Conservation (phyloP, 2,888 invertebrate species). For the Epistrophe grossulariae region DNA sequence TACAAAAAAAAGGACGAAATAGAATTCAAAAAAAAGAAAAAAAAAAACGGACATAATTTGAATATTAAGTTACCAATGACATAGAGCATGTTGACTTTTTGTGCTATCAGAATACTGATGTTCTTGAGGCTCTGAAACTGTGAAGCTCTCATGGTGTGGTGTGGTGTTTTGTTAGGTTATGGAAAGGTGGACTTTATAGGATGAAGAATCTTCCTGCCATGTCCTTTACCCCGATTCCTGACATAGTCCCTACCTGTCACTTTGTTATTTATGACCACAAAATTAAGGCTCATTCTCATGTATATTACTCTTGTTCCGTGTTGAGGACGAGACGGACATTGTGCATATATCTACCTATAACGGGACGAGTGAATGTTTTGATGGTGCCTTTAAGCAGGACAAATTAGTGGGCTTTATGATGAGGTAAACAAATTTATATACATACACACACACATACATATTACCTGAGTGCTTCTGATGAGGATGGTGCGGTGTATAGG, state of each 20-base stretch:
- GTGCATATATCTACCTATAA: background rate
- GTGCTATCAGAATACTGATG: constrained; percentile 73
- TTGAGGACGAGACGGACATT: constrained; percentile 6
- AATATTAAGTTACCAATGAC: constrained; percentile 76
- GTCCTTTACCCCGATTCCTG: constrained; percentile 34
- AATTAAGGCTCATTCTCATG: constrained; percentile 75
- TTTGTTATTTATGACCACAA: constrained; percentile 76
- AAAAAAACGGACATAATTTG: constrained; percentile 72
- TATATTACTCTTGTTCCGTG: constrained; percentile 68
- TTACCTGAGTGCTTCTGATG: constrained; percentile 18
- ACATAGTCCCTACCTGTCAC: constrained; percentile 74
- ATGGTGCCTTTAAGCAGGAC: constrained; percentile 72
- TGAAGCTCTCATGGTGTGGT: constrained; percentile 12
- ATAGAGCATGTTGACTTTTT: constrained; percentile 73
- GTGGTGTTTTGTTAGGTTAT: background rate
- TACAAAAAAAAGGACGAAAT: constrained; percentile 56
- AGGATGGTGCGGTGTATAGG: constrained; percentile 20
- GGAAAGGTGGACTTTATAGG: constrained; percentile 49
- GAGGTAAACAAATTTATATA: constrained; percentile 54
- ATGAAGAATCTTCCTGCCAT: constrained; percentile 46
- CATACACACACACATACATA: constrained; percentile 15
- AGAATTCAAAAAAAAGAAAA: constrained; percentile 23
- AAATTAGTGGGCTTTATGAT: constrained; percentile 76
- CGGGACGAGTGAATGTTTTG: constrained; percentile 33
- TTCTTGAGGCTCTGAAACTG: constrained; percentile 18